A percentile compares a stretch with the other conserved stretches of the same genome.
Evolutionary conservation across 2,113 vertebrate genomes (phyloP).

Genomic region (Hiodon alosoides): DNA sequence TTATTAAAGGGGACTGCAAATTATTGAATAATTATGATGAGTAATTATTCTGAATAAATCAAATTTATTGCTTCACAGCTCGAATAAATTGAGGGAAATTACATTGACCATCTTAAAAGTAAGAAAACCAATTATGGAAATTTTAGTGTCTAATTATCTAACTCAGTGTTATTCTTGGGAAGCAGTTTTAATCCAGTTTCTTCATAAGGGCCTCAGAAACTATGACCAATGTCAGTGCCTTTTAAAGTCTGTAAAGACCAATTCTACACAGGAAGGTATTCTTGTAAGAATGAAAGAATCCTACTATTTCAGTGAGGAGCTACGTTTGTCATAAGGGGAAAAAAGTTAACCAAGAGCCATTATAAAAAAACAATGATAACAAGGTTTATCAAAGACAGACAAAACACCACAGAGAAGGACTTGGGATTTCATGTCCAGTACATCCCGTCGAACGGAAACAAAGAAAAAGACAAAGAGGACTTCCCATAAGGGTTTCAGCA

Average conservation of each 20-base stretch:
- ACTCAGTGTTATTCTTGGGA: conserved; percentile 66
- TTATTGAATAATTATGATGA: conserved; percentile 61
- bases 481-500: no score
- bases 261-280: no score
- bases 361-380: no score
- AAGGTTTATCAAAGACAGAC: no score
- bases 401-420: no score
- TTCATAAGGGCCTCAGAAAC: conserved; percentile 36
- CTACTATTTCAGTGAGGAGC: no score
- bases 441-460: no score
- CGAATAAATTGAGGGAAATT: conserved; percentile 68
- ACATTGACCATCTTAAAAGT: conserved; percentile 68
- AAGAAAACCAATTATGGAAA: conserved; percentile 69
- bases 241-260: conserved; percentile 9
- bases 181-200: conserved; percentile 59
- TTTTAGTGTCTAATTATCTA: conserved; percentile 63
- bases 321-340: no score
- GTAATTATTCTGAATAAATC: conserved; percentile 64
- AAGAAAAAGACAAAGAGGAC: no score
- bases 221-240: conserved; percentile 25
- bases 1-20: conserved; percentile 23
- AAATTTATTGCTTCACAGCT: conserved; percentile 70
- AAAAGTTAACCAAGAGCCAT: no score
- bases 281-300: no score
- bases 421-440: no score